Conservation (phyloP, 2,113 vertebrate species). For the rabbit (Oryctolagus cuniculus) region DNA sequence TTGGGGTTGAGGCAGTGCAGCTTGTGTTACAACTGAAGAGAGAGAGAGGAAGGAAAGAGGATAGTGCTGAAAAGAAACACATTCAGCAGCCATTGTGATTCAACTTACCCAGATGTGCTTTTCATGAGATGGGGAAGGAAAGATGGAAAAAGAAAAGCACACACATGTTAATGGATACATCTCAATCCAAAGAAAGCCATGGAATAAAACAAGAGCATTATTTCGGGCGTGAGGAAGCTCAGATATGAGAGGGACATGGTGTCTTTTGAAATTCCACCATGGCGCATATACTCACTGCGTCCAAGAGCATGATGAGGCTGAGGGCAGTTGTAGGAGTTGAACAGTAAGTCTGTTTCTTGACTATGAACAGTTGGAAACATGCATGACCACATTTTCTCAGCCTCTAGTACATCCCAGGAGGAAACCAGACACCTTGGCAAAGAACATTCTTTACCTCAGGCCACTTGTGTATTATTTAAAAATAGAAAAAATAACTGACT, state of each 20-base stretch:
- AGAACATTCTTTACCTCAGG: neutral
- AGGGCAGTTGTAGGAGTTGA: conserved; percentile 62
- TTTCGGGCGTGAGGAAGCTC: conserved; percentile 76
- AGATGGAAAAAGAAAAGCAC: conserved; percentile 97
- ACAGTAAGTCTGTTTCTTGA: conserved; percentile 64
- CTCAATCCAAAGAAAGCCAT: conserved; percentile 83
- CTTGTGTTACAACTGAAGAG: conserved; percentile 78
- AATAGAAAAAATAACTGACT: neutral
- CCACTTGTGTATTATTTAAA: neutral
- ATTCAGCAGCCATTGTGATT: conserved; percentile 91
- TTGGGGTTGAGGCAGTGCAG: conserved; percentile 80
- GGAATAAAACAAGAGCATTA: conserved; percentile 85
- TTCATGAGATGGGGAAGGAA: conserved; percentile 94
- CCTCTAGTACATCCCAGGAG: conserved; percentile 57
- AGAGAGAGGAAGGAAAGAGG: conserved; percentile 80
- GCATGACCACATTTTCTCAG: conserved; percentile 75
- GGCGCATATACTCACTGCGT: conserved; percentile 68
- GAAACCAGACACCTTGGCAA: neutral
- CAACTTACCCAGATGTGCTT: conserved; percentile 96
- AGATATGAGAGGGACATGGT: conserved; percentile 59
- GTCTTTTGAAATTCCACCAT: conserved; percentile 24
- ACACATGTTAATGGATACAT: conserved; percentile 95
- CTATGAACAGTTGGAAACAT: conserved; percentile 82
- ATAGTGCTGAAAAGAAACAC: conserved; percentile 90
- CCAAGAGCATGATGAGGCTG: conserved; percentile 52